Conservation (phyloP, 2,888 invertebrate genomes). For the Tetragonisca angustula region DNA sequence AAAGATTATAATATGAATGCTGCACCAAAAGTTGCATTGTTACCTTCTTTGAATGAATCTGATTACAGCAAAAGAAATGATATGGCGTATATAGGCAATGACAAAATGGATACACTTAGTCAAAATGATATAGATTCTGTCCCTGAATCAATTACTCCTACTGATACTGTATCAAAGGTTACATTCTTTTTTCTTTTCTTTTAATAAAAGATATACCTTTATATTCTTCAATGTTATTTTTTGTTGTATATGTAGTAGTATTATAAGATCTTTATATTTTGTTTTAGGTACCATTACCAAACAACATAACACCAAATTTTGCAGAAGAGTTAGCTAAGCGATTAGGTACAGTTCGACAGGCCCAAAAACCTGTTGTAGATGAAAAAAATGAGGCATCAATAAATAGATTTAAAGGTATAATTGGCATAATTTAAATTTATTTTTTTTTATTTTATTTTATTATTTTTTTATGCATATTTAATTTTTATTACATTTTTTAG, state of each 20-base stretch:
- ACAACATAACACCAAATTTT: constrained; percentile 82
- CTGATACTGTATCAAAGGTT: constrained; percentile 74
- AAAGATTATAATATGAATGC: constrained; percentile 47
- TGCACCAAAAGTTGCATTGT: constrained; percentile 68
- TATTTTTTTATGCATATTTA: background rate
- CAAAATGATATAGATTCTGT: constrained; percentile 77
- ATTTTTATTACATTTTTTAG: constrained; percentile 60
- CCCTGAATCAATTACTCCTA: constrained; percentile 78
- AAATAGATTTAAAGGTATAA: constrained; percentile 76
- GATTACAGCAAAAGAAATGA: constrained; percentile 74
- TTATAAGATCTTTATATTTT: constrained; percentile 2
- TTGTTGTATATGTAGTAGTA: constrained; percentile 10
- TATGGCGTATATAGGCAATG: constrained; percentile 68
- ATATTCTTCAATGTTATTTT: background rate
- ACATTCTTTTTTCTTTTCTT: constrained; percentile 1
- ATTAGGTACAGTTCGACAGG: constrained; percentile 85
- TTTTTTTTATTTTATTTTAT: background rate
- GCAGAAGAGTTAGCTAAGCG: constrained; percentile 88
- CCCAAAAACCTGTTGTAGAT: constrained; percentile 83
- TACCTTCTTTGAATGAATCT: constrained; percentile 77
- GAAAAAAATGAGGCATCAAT: constrained; percentile 76
- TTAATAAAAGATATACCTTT: too few relatives aligned
- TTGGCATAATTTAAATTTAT: constrained; percentile 3
- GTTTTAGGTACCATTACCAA: constrained; percentile 44
- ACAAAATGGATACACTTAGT: constrained; percentile 69